Evolutionary conservation across 2,113 vertebrate genomes (phyloP), one percentile per base, ranked within the genome.

Genomic region (Dasypus novemcinctus): DNA sequence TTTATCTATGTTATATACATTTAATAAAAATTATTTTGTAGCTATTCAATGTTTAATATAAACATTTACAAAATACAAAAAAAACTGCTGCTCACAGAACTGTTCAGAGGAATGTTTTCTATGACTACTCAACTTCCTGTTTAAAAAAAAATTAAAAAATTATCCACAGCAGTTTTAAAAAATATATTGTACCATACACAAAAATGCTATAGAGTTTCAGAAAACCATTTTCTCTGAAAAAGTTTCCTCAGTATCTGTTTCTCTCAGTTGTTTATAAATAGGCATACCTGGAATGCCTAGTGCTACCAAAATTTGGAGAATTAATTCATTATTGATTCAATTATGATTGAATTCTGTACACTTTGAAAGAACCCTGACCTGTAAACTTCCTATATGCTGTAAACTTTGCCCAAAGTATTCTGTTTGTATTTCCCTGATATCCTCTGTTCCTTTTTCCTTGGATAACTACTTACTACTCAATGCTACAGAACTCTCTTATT

Each of bases 21-120:
- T 91, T 89, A 72, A 80, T 80, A 59, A 46, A 85, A 83, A 91
- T 68, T 49, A 88, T 75, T 78, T 88, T 81, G 27, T 52, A 75
- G 46, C 8, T 59, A 8, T 59, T 91, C 38, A 76, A 59, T 75
- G 46, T 91, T 96, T 88, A 95, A 63, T 61, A 78, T 66, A 36
- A 81, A 4, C 23, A 4, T 78, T 52, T 87, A 11, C 66, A n/a
- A 87, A 83, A 86, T 8, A 66, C n/a, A n/a, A 78, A 89, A 36
- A 29, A 89, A 83, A 61, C 6, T 57, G 9, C 14, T 59, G 14
- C 15, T 29, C 46, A 33, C 8, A 61, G 38, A 78, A 69, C 59
- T 49, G 46, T 81, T 59, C 36, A 69, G 61, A 95, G 27, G 59
- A 69, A 76, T 84, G 52, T 36, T 91, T 61, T 33, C 64, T 82